phyloP scores from a whole-genome alignment of 1,140 invertebrate genomes.

The Meteorus sp. region DNA sequence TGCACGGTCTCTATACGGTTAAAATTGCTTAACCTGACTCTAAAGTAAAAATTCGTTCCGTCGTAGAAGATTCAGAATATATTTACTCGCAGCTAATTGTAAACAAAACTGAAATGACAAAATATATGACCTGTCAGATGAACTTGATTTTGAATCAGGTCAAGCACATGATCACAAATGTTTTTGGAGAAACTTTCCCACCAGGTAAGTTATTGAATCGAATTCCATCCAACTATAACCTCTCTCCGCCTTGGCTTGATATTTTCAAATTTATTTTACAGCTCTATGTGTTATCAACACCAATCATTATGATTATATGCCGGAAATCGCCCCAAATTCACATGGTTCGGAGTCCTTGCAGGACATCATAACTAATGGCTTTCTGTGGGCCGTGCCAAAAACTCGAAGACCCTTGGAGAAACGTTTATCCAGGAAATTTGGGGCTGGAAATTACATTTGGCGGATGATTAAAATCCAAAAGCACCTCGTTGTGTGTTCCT shows the following conservation, averaged over 20 bases:
- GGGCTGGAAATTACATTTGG: slow-evolving; percentile 64
- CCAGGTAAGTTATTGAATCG: not conserved
- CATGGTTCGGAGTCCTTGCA: slow-evolving; percentile 64
- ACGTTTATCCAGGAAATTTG: slow-evolving; percentile 72
- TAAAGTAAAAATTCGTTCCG: too few species aligned
- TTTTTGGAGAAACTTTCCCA: too few species aligned
- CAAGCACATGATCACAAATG: too few species aligned
- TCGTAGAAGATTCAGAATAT: too few species aligned
- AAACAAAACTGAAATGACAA: too few species aligned
- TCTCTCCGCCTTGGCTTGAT: not conserved
- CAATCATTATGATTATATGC: slow-evolving; percentile 34
- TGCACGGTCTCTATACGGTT: too few species aligned
- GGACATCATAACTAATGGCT: slow-evolving; percentile 70
- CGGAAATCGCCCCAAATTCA: slow-evolving; percentile 27
- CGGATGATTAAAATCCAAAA: slow-evolving; percentile 72
- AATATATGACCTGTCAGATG: too few species aligned
- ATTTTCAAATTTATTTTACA: not conserved
- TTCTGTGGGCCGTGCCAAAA: slow-evolving; percentile 82
- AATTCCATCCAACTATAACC: not conserved
- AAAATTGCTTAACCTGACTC: too few species aligned
- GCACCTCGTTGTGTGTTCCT: slow-evolving; percentile 73
- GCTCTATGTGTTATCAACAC: slow-evolving; percentile 40
- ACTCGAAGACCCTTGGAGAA: slow-evolving; percentile 74
- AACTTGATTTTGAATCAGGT: too few species aligned
- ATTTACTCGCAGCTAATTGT: too few species aligned